Evolutionary conservation across 2,797 vertebrate species (phyloP).

Genomic region (Aldrovandia affinis): DNA sequence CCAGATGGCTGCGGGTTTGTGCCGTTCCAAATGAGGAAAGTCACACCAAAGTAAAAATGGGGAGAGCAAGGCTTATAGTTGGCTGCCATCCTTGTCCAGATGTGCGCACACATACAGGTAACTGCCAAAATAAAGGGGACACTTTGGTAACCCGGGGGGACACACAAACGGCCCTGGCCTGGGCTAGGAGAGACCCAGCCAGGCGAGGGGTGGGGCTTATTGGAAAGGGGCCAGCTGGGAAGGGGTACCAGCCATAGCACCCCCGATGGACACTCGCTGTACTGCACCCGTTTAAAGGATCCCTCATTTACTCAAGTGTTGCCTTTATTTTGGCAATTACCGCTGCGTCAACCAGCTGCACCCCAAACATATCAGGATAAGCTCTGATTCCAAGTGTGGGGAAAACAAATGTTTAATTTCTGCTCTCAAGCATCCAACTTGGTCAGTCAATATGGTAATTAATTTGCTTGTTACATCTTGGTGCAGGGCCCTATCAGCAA

Average conservation of each 20-base stretch:
- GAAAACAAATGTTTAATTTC: slow-evolving; percentile 11
- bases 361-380: not conserved
- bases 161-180: too few relatives aligned
- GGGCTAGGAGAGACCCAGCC: too few relatives aligned
- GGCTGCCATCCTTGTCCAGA: slow-evolving; percentile 8
- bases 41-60: not conserved
- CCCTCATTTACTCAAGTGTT: too few relatives aligned
- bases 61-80: not conserved
- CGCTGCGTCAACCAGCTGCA: slow-evolving; percentile 18
- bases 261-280: too few relatives aligned
- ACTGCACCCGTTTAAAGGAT: too few relatives aligned
- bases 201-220: too few relatives aligned
- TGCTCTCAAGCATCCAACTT: slow-evolving; percentile 25
- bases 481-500: slow-evolving; percentile 44
- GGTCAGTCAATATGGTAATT: slow-evolving; percentile 38
- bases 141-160: too few relatives aligned
- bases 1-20: not conserved
- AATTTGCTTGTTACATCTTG: slow-evolving; percentile 32
- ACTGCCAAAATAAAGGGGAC: too few relatives aligned
- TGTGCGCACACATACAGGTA: too few relatives aligned
- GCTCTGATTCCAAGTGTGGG: not conserved
- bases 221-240: too few relatives aligned
- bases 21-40: not conserved
- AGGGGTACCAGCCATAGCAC: too few relatives aligned
- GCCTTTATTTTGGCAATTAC: too few relatives aligned